Percentiles rank a stretch among this genome's conserved stretches.
Conservation (phyloP, 2,888 invertebrate species). For the Phaedon cochleariae region DNA sequence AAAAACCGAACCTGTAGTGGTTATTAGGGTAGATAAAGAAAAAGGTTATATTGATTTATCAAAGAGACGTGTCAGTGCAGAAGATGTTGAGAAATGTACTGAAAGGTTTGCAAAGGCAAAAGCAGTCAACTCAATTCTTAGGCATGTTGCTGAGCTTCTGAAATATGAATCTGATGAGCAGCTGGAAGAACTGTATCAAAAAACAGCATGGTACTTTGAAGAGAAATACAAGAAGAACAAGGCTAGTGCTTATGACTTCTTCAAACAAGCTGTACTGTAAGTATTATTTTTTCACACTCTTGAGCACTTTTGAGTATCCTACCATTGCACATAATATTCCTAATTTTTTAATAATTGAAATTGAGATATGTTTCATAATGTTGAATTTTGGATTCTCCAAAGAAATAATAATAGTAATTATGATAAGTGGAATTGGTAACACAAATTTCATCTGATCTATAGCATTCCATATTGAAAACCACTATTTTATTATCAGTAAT, state of each 20-base stretch:
- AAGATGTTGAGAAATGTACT: conserved; percentile 98
- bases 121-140: conserved; percentile 96
- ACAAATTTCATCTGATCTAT: too few species aligned
- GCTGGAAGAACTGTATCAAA: conserved; percentile 92
- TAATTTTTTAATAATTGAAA: too few species aligned
- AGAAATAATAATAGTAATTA: too few species aligned
- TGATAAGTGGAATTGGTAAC: too few species aligned
- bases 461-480: too few species aligned
- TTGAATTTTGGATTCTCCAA: too few species aligned
- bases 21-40: conserved; percentile 98
- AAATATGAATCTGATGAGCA: conserved; percentile 91
- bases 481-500: too few species aligned
- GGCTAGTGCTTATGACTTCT: conserved; percentile 96
- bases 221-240: conserved; percentile 95
- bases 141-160: conserved; percentile 95
- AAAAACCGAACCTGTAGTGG: conserved; percentile 98
- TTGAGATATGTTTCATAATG: too few species aligned
- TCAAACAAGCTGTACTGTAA: conserved; percentile 89
- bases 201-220: conserved; percentile 98
- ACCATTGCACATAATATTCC: too few species aligned
- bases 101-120: conserved; percentile 98
- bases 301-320: too few species aligned
- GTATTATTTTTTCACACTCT: conserved; percentile 32
- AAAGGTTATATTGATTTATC: conserved; percentile 99
- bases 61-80: conserved; percentile 96